Evolutionary conservation across 2,113 vertebrate genomes (phyloP).

Genomic region (Acinonyx jubatus): DNA sequence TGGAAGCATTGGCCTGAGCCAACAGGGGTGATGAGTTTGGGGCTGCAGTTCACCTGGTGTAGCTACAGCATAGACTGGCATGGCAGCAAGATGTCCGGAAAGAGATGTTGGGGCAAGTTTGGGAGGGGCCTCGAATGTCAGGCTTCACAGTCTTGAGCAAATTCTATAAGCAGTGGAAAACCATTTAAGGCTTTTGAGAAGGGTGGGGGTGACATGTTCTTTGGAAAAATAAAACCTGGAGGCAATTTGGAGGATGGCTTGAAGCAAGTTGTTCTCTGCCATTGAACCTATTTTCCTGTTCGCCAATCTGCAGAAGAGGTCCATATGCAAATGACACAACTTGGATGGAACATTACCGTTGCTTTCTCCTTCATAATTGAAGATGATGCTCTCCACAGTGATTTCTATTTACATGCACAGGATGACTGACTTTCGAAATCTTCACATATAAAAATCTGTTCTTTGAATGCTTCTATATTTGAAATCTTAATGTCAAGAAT

Average conservation of each 20-base stretch:
- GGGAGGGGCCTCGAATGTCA: background rate
- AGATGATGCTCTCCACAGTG: background rate
- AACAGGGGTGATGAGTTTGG: background rate
- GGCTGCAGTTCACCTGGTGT: too few species aligned
- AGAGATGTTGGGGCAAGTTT: background rate
- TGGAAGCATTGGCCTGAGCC: background rate
- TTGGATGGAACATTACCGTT: background rate
- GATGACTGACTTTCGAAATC: background rate
- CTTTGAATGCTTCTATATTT: constrained; percentile 43
- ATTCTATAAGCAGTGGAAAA: background rate
- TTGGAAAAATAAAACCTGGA: constrained; percentile 52
- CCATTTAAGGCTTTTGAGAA: background rate
- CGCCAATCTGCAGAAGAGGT: background rate
- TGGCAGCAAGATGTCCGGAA: background rate
- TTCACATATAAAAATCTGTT: constrained; percentile 33
- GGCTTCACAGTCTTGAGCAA: background rate
- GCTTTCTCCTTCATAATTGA: background rate
- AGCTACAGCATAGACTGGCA: background rate
- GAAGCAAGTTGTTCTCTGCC: constrained; percentile 23
- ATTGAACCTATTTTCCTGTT: background rate
- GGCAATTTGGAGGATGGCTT: background rate
- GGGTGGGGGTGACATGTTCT: background rate
- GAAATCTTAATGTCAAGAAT: constrained; percentile 26
- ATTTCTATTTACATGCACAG: background rate
- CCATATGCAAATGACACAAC: background rate